Percentiles rank a stretch among this genome's conserved stretches.
Conservation (phyloP, 2,888 invertebrate genomes). For the Leucoma salicis region DNA sequence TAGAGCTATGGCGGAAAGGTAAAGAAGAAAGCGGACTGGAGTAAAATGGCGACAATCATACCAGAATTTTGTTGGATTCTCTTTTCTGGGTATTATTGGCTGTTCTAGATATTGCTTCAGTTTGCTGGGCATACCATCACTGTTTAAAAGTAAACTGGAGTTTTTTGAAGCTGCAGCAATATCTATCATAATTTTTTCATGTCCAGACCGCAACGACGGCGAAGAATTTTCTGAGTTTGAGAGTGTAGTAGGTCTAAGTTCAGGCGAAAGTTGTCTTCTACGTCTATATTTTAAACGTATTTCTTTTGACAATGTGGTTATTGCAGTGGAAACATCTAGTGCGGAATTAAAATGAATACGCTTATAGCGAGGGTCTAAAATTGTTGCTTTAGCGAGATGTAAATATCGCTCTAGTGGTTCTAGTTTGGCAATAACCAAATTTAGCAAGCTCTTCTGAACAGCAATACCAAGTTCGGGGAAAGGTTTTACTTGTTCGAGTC, state of each 20-base stretch:
- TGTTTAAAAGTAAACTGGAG: neutral
- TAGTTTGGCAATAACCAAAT: constrained; percentile 7
- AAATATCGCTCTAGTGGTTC: constrained; percentile 14
- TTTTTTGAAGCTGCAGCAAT: neutral
- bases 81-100: constrained; percentile 7
- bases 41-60: constrained; percentile 22
- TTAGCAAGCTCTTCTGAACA: constrained; percentile 14
- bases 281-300: constrained; percentile 10
- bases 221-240: constrained; percentile 1
- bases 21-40: too few relatives aligned
- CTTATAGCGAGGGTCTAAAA: constrained; percentile 32
- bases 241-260: neutral
- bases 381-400: constrained; percentile 26
- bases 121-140: constrained; percentile 1
- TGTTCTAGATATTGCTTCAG: constrained; percentile 32
- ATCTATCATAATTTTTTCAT: constrained; percentile 21
- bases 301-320: constrained; percentile 2
- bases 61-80: constrained; percentile 18
- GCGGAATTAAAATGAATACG: constrained; percentile 18
- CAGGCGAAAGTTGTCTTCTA: constrained; percentile 13
- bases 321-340: constrained; percentile 2
- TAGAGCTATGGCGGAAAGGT: constrained; percentile 35
- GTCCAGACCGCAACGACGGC: constrained; percentile 27
- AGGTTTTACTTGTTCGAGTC: constrained; percentile 16
- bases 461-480: constrained; percentile 7